Evolutionary conservation across 2,113 vertebrate species (phyloP), one percentile per base, ranked within the genome.

Genomic region (Solea solea): DNA sequence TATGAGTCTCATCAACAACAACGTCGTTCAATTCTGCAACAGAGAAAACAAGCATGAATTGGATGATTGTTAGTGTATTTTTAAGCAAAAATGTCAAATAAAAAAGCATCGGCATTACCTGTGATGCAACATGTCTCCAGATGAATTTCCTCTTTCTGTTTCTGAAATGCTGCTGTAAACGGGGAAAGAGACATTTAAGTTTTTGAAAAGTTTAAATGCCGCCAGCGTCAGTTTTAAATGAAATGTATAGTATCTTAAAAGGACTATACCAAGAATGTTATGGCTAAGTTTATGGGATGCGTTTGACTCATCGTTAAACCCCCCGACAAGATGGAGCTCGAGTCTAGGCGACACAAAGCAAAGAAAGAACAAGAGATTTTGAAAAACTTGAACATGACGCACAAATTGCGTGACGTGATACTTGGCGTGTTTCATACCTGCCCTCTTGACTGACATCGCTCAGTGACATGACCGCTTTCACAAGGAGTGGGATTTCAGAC

Each of bases 321-420:
- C 98, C 65, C 98, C 97, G n/a, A 97, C 92, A 14, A 99, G 95
- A 91, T 98, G 96, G 52, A 97, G 91, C 90, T 98, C 96, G 84
- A 97, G 91, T 90, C 97, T 98, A 88, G 86, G 63, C 76, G 58
- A 66, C 4, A 13, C 56, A 68, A 66, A 61, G 2, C 4, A 60
- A 66, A 69, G 1, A 1, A 59, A 58, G 57, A 58, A 21, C n/a
- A 40, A 9, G 14, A 15, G 4, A 11, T 11, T 6, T 54, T 8
- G 1, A 15, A 57, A 27, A 9, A 60, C 45, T 6, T 15, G 8
- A 51, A 65, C 1, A 9, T 3, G 0, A 58, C 49, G 9, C 0
- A 8, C n/a, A 28, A 55, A 25, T 15, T 49, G 21, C 53, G 59
- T 5, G 50, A 51, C 3, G 2, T 21, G 15, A 55, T 48, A 45